Base-by-base conservation (phyloP, 2,797 vertebrate species). In the Premnoplex brunnescens region DNA sequence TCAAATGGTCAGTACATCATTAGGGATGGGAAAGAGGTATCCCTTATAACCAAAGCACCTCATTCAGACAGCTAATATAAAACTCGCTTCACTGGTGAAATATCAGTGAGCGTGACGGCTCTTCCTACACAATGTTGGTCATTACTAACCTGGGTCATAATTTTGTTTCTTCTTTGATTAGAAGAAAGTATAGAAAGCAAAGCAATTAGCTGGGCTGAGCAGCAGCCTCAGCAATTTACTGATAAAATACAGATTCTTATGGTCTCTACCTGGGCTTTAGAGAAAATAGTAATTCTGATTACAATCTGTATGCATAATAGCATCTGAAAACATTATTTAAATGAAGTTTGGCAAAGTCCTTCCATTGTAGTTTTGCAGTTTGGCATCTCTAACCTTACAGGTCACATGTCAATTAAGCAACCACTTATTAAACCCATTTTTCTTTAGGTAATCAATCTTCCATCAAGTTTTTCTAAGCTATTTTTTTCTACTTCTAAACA, bases 401-500 rank as follows among this genome's bases (percentile, higher is more conserved):
- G 74, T 84, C 83, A 78, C 49, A 56, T 7, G 27, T 19, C 68
- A 81, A 87, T 85, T 83, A 89, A 88, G 66, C 37, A 93, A 72
- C 36, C 63, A 86, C 43, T 89, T 79, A 88, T 67, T 93, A 91
- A 93, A 91, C 84, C 28, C 7, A 59, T 88, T 95, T 92, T 88
- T 81, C 74, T 87, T 78, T 16, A 89, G 79, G 63, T 62, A 86
- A 89, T 76, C 60, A 86, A 89, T 76, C 60, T 90, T 94, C 30
- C 71, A 56, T 67, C 37, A 80, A 82, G 26, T 58, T 93, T 92
- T 96, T 69, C 48, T 60, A 92, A 60, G 75, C 41, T 82, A 83
- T 73, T 96, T 58, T 91, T 95, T 92, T 85, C 48, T 46, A 88
- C 84, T 91, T 94, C 67, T 87, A 93, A 97, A 92, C 62, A 64